phyloP scores from a whole-genome alignment of 2,113 vertebrate genomes.

The Neogobius melanostomus region DNA sequence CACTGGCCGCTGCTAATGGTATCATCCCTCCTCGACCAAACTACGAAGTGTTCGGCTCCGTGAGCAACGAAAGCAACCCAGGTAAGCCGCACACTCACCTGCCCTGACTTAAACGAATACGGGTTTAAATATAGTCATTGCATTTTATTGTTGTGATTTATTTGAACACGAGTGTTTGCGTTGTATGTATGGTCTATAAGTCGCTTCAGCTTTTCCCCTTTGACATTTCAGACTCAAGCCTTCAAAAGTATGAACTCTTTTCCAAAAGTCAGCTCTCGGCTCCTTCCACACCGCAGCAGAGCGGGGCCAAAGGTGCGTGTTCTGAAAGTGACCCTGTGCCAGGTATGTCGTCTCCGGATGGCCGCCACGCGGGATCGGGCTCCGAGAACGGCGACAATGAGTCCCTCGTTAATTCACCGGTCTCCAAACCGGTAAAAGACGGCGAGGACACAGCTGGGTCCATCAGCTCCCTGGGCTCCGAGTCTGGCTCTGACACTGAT shows the following conservation, averaged over 20 bases:
- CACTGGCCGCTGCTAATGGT: slow-evolving; percentile 96
- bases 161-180: neutral
- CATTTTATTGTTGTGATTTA: neutral
- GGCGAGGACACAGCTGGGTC: slow-evolving; percentile 87
- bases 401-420: slow-evolving; percentile 87
- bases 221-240: slow-evolving; percentile 81
- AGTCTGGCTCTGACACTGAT: slow-evolving; percentile 94
- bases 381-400: slow-evolving; percentile 95
- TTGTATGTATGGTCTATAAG: neutral
- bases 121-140: neutral
- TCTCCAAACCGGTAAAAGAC: slow-evolving; percentile 84
- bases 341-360: slow-evolving; percentile 91
- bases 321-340: slow-evolving; percentile 87
- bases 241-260: slow-evolving; percentile 96
- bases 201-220: neutral
- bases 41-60: slow-evolving; percentile 90
- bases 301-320: slow-evolving; percentile 81
- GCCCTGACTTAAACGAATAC: neutral
- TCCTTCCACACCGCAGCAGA: slow-evolving; percentile 82
- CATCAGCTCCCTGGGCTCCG: slow-evolving; percentile 91
- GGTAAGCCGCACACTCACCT: slow-evolving; percentile 49
- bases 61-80: slow-evolving; percentile 80
- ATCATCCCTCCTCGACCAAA: slow-evolving; percentile 93
- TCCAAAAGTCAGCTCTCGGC: slow-evolving; percentile 85
- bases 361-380: slow-evolving; percentile 85